Evolutionary conservation across 2,113 vertebrate genomes (phyloP).

Genomic region (Tringa solitaria): DNA sequence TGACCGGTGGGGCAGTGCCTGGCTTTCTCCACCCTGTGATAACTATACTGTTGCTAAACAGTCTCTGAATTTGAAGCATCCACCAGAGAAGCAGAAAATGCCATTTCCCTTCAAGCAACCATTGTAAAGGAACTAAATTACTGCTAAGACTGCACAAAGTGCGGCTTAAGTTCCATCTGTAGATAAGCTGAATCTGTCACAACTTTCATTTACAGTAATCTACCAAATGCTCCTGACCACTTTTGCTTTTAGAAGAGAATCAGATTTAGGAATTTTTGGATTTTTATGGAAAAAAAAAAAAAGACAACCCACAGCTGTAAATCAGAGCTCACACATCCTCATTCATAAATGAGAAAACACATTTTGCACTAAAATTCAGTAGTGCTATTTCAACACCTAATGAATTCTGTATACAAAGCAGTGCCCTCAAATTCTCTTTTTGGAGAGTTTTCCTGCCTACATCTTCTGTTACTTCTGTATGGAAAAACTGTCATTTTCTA

Average conservation of each 20-base stretch:
- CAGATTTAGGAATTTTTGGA: neutral
- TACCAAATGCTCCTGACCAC: conserved; percentile 14
- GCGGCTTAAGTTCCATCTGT: conserved; percentile 10
- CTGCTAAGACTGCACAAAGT: conserved; percentile 51
- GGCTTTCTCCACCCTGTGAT: neutral
- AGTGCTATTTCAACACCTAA: neutral
- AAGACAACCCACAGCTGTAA: neutral
- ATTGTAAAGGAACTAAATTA: neutral
- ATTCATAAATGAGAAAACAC: neutral
- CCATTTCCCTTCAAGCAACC: conserved; percentile 15
- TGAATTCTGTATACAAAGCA: neutral
- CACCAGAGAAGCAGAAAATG: conserved; percentile 39
- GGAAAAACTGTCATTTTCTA: neutral
- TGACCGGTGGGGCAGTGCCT: neutral
- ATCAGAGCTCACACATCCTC: neutral
- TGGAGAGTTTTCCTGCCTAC: neutral
- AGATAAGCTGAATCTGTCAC: conserved; percentile 55
- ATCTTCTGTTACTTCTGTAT: neutral
- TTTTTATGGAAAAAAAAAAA: neutral
- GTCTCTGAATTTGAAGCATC: conserved; percentile 41
- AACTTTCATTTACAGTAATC: conserved; percentile 2
- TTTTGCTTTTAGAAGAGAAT: neutral
- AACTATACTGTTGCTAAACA: neutral
- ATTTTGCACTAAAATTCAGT: neutral
- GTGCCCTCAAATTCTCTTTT: neutral